Evolutionary conservation across 2,113 vertebrate genomes (phyloP).

Genomic region (Albula glossodonta): DNA sequence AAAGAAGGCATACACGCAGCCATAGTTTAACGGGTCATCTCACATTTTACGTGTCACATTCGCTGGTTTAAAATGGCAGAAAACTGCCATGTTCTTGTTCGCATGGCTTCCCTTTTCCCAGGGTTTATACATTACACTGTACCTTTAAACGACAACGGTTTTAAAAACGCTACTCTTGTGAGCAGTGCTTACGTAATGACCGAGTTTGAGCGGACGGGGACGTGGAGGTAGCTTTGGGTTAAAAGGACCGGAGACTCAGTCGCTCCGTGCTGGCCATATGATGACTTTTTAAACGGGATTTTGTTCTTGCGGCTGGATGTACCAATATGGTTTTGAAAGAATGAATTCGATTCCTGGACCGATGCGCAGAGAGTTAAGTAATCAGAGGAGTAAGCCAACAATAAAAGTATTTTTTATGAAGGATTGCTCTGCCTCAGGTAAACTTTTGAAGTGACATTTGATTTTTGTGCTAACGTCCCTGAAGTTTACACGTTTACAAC

Average conservation of each 20-base stretch:
- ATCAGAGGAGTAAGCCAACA: not conserved
- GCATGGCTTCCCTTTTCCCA: too few species aligned
- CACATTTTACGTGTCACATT: too few species aligned
- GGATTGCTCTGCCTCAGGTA: not conserved
- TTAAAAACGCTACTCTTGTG: conserved; percentile 42
- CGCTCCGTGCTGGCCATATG: conserved; percentile 17
- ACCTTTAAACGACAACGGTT: conserved; percentile 61
- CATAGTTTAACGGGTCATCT: too few species aligned
- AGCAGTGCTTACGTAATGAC: conserved; percentile 48
- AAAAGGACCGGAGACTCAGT: conserved; percentile 35
- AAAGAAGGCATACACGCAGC: too few species aligned
- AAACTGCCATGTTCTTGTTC: too few species aligned
- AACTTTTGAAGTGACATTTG: not conserved
- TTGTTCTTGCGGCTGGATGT: not conserved
- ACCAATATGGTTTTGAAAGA: not conserved
- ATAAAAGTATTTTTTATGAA: not conserved
- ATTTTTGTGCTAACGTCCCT: not conserved
- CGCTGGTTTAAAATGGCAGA: too few species aligned
- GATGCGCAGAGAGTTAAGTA: not conserved
- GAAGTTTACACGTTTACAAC: too few species aligned
- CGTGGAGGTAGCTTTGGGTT: conserved; percentile 26
- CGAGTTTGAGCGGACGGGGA: conserved; percentile 34
- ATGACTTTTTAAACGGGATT: not conserved
- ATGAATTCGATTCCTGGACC: not conserved
- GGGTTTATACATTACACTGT: conserved; percentile 24